Conservation (phyloP, 2,888 invertebrate genomes). For the Hirtodrosophila histrioides region DNA sequence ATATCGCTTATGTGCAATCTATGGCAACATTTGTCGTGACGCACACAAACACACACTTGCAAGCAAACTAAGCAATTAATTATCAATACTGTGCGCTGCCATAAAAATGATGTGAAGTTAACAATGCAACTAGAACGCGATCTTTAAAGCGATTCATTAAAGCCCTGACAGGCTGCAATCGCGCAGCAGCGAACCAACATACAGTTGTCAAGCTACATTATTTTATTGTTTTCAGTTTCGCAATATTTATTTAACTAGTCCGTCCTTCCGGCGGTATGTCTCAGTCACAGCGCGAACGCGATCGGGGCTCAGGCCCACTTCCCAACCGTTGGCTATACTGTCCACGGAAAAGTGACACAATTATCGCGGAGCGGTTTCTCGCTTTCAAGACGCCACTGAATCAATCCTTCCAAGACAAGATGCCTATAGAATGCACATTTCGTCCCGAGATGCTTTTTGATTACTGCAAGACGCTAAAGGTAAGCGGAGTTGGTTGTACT, state of each 20-base stretch:
- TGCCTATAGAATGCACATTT: constrained; percentile 93
- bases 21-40: constrained; percentile 28
- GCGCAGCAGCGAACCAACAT: background rate
- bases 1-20: constrained; percentile 4
- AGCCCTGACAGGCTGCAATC: constrained; percentile 10
- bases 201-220: background rate
- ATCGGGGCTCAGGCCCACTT: constrained; percentile 87
- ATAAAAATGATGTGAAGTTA: constrained; percentile 35
- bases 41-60: constrained; percentile 28
- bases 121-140: constrained; percentile 30
- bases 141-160: constrained; percentile 16
- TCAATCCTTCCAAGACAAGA: constrained; percentile 91
- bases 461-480: constrained; percentile 91
- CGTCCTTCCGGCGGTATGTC: constrained; percentile 26
- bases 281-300: constrained; percentile 52
- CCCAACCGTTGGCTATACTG: constrained; percentile 95
- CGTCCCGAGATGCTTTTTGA: constrained; percentile 94
- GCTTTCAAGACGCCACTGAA: constrained; percentile 92
- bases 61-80: constrained; percentile 35
- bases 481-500: constrained; percentile 77
- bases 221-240: constrained; percentile 12
- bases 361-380: constrained; percentile 93
- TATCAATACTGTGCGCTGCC: constrained; percentile 26
- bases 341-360: constrained; percentile 90
- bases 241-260: constrained; percentile 9